Conservation (phyloP, 2,888 invertebrate species). For the Orthosia gothica region DNA sequence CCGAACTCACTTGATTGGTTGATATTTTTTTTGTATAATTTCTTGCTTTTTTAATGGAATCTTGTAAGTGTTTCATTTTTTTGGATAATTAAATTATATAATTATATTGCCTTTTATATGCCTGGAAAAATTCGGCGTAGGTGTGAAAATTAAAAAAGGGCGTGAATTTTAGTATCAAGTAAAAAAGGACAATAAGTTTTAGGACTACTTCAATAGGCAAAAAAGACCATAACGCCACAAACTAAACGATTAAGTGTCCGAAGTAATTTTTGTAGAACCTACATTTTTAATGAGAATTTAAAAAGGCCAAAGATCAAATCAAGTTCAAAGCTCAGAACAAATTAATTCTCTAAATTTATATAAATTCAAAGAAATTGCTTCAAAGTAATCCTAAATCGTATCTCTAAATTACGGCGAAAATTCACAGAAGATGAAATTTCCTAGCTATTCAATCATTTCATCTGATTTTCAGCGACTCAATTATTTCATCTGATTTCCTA, state of each 20-base stretch:
- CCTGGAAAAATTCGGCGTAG: too few species aligned
- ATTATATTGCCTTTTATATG: too few species aligned
- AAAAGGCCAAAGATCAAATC: conserved; percentile 1
- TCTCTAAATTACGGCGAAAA: not conserved
- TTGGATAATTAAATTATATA: too few species aligned
- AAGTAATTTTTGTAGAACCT: conserved; percentile 3
- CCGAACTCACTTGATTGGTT: not conserved
- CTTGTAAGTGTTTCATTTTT: too few species aligned
- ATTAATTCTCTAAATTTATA: conserved; percentile 9
- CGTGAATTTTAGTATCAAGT: too few species aligned
- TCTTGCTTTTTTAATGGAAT: too few species aligned
- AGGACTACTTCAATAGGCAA: not conserved
- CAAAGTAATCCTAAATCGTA: not conserved
- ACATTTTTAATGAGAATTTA: conserved; percentile 1
- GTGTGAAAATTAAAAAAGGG: too few species aligned
- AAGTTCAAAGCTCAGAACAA: not conserved
- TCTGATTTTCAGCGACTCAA: conserved; percentile 34
- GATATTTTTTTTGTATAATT: too few species aligned
- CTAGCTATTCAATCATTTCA: conserved; percentile 15
- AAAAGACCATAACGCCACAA: too few species aligned
- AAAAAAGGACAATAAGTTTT: too few species aligned
- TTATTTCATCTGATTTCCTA: conserved; percentile 33
- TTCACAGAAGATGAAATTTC: not conserved
- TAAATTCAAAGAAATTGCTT: conserved; percentile 4
- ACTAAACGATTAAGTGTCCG: too few species aligned